Evolutionary conservation across 2,888 invertebrate genomes (phyloP).

Genomic region (Parasteatoda lunata): DNA sequence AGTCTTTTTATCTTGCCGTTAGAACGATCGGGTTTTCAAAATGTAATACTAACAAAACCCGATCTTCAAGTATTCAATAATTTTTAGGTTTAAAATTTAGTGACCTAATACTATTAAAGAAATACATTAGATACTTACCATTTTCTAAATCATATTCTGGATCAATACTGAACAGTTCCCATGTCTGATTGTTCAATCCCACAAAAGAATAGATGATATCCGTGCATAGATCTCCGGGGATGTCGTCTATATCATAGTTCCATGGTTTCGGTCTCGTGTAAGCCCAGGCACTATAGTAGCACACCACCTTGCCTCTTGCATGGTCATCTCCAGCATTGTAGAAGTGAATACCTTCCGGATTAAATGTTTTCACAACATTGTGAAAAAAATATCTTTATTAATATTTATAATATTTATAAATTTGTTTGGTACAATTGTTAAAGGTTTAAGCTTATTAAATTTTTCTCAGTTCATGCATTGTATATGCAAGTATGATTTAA

Average conservation of each 20-base stretch:
- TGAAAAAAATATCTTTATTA: no score
- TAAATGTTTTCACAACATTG: no score
- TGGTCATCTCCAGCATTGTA: slow-evolving; percentile 32
- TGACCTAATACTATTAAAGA: neutral
- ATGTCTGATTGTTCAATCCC: slow-evolving; percentile 69
- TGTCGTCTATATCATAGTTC: slow-evolving; percentile 70
- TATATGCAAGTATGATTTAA: no score
- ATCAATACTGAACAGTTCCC: slow-evolving; percentile 70
- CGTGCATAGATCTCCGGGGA: slow-evolving; percentile 70
- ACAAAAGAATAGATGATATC: slow-evolving; percentile 71
- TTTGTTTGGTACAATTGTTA: no score
- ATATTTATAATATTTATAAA: no score
- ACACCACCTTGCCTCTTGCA: slow-evolving; percentile 70
- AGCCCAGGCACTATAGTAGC: slow-evolving; percentile 72
- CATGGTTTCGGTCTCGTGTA: slow-evolving; percentile 70
- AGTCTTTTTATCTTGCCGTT: no score
- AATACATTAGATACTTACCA: slow-evolving; percentile 76
- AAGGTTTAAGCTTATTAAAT: no score
- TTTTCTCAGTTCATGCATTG: no score
- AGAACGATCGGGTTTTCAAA: no score
- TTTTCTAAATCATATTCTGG: slow-evolving; percentile 82
- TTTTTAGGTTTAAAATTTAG: neutral
- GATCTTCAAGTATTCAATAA: neutral
- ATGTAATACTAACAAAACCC: neutral
- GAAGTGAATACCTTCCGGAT: slow-evolving; percentile 27